These are phyloP conservation scores for Nipponia nippon DNA, from an alignment of 2,113 vertebrate genomes.

Conservation along the genomic window DNA sequence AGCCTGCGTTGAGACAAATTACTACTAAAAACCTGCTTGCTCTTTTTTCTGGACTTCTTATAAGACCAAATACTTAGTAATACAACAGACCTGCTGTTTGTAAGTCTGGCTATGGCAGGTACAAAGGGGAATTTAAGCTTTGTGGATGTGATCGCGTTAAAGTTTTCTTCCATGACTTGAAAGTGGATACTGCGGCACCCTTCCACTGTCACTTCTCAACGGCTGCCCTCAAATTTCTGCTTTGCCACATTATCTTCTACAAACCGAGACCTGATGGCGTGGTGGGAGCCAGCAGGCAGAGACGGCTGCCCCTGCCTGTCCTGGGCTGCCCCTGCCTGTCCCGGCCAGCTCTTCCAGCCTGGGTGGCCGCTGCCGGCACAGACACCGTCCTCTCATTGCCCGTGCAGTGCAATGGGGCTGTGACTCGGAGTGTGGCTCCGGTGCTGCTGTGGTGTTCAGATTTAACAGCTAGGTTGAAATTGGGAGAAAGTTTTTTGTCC, in stretches of 20 bases:
- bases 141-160: fast-evolving
- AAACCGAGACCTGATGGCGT: fast-evolving
- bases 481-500: fast-evolving
- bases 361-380: fast-evolving
- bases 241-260: fast-evolving
- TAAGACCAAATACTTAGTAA: background rate
- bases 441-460: too few relatives aligned
- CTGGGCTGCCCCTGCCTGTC: too few relatives aligned
- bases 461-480: background rate
- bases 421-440: fast-evolving
- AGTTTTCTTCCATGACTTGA: too few relatives aligned
- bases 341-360: too few relatives aligned
- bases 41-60: background rate
- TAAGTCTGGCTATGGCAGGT: background rate
- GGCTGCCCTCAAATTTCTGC: background rate
- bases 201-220: fast-evolving
- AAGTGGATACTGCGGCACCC: background rate
- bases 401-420: fast-evolving
- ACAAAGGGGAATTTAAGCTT: background rate
- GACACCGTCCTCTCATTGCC: fast-evolving
- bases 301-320: too few relatives aligned
- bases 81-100: background rate
- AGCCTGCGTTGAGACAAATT: conserved; percentile 51
- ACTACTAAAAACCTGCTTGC: conserved; percentile 3
- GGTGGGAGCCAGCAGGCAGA: background rate